phyloP scores from a whole-genome alignment of 2,113 vertebrate species.

The Lanius collurio region DNA sequence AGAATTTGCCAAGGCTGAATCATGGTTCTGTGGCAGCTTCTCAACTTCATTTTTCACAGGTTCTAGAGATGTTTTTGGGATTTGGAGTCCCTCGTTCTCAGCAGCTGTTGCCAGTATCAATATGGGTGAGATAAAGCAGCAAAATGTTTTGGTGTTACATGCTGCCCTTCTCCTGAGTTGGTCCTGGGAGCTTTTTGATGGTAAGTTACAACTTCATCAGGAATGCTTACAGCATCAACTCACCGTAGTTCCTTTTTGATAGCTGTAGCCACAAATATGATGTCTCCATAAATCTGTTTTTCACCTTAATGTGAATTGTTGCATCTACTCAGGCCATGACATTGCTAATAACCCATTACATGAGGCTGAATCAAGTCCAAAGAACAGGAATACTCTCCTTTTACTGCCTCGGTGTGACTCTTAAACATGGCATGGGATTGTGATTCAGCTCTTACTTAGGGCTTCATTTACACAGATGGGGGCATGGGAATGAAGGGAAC shows the following conservation, averaged over 20 bases:
- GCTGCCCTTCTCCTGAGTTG: not conserved
- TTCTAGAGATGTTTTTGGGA: not conserved
- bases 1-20: not conserved
- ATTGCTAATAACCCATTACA: not conserved
- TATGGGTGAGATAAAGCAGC: not conserved
- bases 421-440: not conserved
- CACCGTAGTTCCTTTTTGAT: not conserved
- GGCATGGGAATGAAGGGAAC: not conserved
- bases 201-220: not conserved
- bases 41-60: not conserved
- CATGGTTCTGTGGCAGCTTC: not conserved
- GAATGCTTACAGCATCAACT: not conserved
- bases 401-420: not conserved
- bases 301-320: not conserved
- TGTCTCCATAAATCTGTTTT: not conserved
- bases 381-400: not conserved
- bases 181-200: not conserved
- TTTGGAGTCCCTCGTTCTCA: not conserved
- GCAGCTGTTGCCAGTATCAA: not conserved
- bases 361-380: not conserved
- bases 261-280: not conserved
- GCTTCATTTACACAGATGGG: not conserved
- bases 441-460: not conserved
- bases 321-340: not conserved
- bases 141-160: not conserved